Base-by-base conservation (phyloP, 2,113 vertebrate species). In the Apaloderma vittatum region DNA sequence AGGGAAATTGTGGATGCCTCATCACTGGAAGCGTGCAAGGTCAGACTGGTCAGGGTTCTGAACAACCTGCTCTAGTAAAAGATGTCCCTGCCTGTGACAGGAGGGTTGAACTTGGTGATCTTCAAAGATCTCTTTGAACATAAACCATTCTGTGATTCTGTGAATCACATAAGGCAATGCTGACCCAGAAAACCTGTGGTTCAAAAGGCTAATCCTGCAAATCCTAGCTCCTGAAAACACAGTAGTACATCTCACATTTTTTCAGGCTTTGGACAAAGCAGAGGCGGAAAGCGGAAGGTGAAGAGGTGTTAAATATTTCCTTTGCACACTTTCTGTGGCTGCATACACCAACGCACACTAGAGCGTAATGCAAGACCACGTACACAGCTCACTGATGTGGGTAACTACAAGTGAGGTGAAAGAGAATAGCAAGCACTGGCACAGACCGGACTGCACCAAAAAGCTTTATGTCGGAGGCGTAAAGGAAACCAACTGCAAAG, bases 351-450 rank as follows among this genome's bases (percentile, higher is more conserved):
- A 74, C 11, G 5, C 66, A 43, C 15, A 11, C 37, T 3, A 8
- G 24, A 82, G 45, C 1, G 0, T 59, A 70, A 48, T 55, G 37
- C 46, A 83, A 49, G 32, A 77, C 80, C 2, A 1, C 24, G 75
- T 26, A 55, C 62, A 29, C 2, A 0, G 23, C 34, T 86, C 88
- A 96, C 78, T 92, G 95, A 97, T 96, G 93, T 96, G 92, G 82
- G 81, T 66, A 37, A 30, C 67, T 92, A 85, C 59, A 71, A 87
- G 67, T 59, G 51, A 94, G 71, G 22, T 86, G 67, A 90, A 90
- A 91, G 30, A 77, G 43, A 79, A 74, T 16, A 86, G 36, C 14
- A 70, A 91, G 48, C 24, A 65, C 62, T 88, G 54, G 49, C 75
- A 43, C 22, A 71, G 52, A 9, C 10, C 21, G 2, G 37, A 12